Percentiles rank a stretch among this genome's conserved stretches.
phyloP scores from a whole-genome alignment of 2,888 invertebrate genomes.

The Tortricodes alternella region DNA sequence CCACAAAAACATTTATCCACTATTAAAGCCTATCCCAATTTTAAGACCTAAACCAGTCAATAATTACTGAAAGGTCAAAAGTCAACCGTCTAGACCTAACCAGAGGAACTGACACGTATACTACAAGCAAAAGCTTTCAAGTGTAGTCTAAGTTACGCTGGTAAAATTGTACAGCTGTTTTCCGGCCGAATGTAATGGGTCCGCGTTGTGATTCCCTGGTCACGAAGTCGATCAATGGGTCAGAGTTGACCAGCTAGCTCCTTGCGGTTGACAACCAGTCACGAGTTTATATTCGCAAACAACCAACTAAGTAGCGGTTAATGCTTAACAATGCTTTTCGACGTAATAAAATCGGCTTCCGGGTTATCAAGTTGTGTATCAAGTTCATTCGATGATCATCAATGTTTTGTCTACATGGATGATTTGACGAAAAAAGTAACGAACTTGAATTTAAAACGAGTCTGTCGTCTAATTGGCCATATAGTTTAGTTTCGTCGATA shows the following conservation, averaged over 20 bases:
- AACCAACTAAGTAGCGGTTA: conserved; percentile 26
- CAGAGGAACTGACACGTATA: not conserved
- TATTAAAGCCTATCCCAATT: not conserved
- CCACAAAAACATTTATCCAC: not conserved
- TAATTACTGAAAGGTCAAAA: conserved; percentile 50
- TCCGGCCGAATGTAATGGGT: conserved; percentile 53
- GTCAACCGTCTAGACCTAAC: conserved; percentile 33
- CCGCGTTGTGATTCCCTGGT: conserved; percentile 59
- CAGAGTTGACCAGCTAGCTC: conserved; percentile 50
- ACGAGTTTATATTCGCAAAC: conserved; percentile 34
- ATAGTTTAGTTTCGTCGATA: not conserved
- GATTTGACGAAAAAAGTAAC: not conserved
- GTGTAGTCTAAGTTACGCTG: not conserved
- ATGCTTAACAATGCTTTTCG: conserved; percentile 18
- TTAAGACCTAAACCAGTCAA: conserved; percentile 12
- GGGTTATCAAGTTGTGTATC: conserved; percentile 2
- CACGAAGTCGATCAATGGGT: conserved; percentile 69
- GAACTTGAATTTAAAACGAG: not conserved
- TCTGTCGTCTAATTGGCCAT: conserved; percentile 5
- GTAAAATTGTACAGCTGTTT: conserved; percentile 49
- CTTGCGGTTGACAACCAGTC: conserved; percentile 44
- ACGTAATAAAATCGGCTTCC: conserved; percentile 9
- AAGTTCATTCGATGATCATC: not conserved
- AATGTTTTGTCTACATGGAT: not conserved
- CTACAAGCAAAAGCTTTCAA: not conserved